These are phyloP conservation scores for Silurus aristotelis DNA, from an alignment of 2,797 vertebrate genomes.

Conservation along the genomic window DNA sequence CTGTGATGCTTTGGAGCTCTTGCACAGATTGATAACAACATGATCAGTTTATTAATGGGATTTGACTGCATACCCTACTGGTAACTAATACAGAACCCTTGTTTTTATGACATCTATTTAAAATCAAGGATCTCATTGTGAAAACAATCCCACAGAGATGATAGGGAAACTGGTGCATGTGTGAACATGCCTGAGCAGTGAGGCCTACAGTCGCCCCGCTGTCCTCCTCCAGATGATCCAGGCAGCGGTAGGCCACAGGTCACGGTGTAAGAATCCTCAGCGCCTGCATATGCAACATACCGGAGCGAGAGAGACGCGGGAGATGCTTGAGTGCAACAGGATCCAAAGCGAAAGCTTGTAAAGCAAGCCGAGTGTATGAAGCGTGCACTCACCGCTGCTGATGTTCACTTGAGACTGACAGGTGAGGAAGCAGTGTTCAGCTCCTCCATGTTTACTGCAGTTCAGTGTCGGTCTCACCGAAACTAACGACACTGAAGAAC, in stretches of 20 bases:
- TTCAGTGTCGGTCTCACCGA: constrained; percentile 83
- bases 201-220: constrained; percentile 73
- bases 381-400: constrained; percentile 85
- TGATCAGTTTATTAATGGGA: neutral
- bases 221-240: constrained; percentile 72
- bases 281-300: constrained; percentile 71
- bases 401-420: constrained; percentile 89
- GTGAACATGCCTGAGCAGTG: constrained; percentile 75
- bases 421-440: constrained; percentile 89
- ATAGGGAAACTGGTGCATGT: constrained; percentile 33
- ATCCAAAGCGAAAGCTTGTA: neutral
- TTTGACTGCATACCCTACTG: neutral
- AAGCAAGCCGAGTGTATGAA: neutral
- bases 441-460: constrained; percentile 87
- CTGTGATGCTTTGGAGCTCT: neutral
- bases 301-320: neutral
- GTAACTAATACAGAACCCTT: neutral
- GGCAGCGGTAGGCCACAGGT: constrained; percentile 89
- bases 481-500: constrained; percentile 67
- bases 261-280: constrained; percentile 90
- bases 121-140: neutral
- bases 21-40: neutral
- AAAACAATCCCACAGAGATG: neutral
- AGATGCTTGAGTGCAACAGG: too few relatives aligned
- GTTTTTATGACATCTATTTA: neutral